phyloP scores from a whole-genome alignment of 2,888 invertebrate genomes.

The Campoletis raptor region DNA sequence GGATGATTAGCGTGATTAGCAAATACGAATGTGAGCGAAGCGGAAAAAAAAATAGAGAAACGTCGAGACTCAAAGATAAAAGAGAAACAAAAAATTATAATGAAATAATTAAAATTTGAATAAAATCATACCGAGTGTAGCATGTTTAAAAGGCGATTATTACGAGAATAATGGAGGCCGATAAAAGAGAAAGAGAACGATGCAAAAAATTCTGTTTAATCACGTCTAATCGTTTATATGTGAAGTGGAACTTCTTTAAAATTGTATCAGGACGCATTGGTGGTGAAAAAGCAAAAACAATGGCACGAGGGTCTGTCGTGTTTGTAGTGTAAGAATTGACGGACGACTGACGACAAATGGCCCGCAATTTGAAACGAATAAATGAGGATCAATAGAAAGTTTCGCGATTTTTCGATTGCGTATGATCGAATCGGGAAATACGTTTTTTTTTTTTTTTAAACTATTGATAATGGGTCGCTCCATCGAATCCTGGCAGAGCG shows the following conservation, averaged over 20 bases:
- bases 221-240: slow-evolving; percentile 66
- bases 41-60: slow-evolving; percentile 59
- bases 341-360: slow-evolving; percentile 34
- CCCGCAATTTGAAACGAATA: slow-evolving; percentile 20
- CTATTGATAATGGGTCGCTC: slow-evolving; percentile 46
- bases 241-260: slow-evolving; percentile 64
- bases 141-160: slow-evolving; percentile 58
- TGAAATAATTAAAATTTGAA: slow-evolving; percentile 56
- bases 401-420: slow-evolving; percentile 21
- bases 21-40: slow-evolving; percentile 57
- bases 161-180: slow-evolving; percentile 49
- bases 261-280: slow-evolving; percentile 64
- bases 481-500: slow-evolving; percentile 63
- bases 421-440: slow-evolving; percentile 51
- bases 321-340: slow-evolving; percentile 39
- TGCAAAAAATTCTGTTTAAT: slow-evolving; percentile 54
- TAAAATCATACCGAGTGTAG: slow-evolving; percentile 55
- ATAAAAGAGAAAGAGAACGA: slow-evolving; percentile 11
- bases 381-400: slow-evolving; percentile 18
- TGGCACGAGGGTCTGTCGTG: slow-evolving; percentile 66
- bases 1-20: slow-evolving; percentile 55
- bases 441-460: slow-evolving; percentile 49
- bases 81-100: slow-evolving; percentile 39
- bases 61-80: slow-evolving; percentile 56
- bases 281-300: slow-evolving; percentile 40